phyloP scores from a whole-genome alignment of 2,888 invertebrate species.

The Lasiommata megera region DNA sequence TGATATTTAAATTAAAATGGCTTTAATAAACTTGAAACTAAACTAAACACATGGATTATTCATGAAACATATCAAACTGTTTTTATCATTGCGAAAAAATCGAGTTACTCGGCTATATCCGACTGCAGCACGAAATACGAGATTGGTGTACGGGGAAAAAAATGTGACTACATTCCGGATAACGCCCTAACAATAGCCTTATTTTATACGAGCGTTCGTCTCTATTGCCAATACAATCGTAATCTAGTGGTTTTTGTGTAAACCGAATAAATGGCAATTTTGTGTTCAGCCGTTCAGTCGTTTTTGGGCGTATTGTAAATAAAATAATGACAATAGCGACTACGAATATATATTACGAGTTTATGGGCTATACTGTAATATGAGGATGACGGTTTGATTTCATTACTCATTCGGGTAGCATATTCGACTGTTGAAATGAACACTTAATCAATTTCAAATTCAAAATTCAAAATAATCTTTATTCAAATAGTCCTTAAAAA shows the following conservation, averaged over 20 bases:
- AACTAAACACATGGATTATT: conserved; percentile 10
- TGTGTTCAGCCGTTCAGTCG: conserved; percentile 7
- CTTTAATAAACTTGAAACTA: too few relatives aligned
- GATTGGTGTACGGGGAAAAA: conserved; percentile 26
- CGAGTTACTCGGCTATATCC: conserved; percentile 23
- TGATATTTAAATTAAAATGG: too few relatives aligned
- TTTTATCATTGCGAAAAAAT: conserved; percentile 28
- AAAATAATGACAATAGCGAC: neutral
- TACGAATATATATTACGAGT: neutral
- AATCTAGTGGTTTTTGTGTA: conserved; percentile 20
- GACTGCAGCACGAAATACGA: conserved; percentile 26
- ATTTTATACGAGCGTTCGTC: conserved; percentile 22
- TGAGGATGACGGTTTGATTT: neutral
- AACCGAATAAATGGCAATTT: conserved; percentile 20
- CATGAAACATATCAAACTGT: conserved; percentile 16
- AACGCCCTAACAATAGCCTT: conserved; percentile 25
- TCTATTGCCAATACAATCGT: conserved; percentile 18
- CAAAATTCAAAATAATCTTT: too few relatives aligned
- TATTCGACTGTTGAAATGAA: neutral
- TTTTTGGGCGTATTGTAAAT: neutral
- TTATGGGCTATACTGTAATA: neutral
- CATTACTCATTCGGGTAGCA: neutral
- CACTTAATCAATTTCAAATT: neutral
- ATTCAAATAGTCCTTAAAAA: too few relatives aligned
- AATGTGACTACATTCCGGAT: conserved; percentile 26